Percentiles rank a stretch among this genome's conserved stretches.
Conservation (phyloP, 2,797 vertebrate genomes). For the Phrynocephalus forsythii region DNA sequence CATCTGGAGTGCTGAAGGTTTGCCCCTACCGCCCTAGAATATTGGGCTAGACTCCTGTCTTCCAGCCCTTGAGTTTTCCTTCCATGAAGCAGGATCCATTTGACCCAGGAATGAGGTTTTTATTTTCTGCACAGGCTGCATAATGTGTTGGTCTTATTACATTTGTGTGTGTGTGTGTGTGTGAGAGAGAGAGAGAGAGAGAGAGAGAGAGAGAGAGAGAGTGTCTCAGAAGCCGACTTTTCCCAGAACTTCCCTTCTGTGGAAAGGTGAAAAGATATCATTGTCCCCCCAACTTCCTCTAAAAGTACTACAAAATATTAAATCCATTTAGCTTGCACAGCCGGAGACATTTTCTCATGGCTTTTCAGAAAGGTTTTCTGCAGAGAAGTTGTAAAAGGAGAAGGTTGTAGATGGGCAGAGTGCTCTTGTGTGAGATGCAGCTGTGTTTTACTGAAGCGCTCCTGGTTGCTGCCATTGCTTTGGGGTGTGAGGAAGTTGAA, state of each 20-base stretch:
- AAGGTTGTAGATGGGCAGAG: neutral
- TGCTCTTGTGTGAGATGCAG: neutral
- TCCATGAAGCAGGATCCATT: no score
- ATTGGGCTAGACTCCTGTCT: neutral
- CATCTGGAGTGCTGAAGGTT: no score
- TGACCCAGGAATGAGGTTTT: neutral
- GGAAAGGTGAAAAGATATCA: neutral
- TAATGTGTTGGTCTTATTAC: neutral
- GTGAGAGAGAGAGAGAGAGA: no score
- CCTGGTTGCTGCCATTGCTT: neutral
- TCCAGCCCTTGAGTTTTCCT: neutral
- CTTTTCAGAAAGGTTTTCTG: neutral
- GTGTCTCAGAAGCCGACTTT: neutral
- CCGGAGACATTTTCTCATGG: neutral
- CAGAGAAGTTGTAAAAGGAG: neutral
- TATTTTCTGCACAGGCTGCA: neutral
- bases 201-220: no score
- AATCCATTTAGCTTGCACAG: conserved; percentile 9
- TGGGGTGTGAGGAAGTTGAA: neutral
- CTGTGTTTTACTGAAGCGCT: conserved; percentile 1
- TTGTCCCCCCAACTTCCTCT: neutral
- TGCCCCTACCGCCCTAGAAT: no score
- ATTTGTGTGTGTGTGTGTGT: neutral
- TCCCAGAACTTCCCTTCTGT: neutral
- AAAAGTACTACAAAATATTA: conserved; percentile 2